phyloP scores from a whole-genome alignment of 2,113 vertebrate species.

The Callaeas wilsoni region DNA sequence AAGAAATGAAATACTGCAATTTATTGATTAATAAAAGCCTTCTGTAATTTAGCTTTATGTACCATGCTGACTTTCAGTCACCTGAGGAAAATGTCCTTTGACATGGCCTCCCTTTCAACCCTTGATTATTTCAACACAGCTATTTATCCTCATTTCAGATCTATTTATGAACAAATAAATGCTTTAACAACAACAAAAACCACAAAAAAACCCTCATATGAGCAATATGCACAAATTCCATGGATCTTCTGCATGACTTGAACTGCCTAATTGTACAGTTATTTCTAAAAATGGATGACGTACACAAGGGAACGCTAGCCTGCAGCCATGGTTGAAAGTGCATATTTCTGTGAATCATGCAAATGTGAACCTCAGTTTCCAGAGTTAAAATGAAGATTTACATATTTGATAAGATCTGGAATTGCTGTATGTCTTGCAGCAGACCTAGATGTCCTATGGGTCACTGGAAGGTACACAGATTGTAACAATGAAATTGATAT shows the following conservation, averaged over 20 bases:
- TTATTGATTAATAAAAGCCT: constrained; percentile 36
- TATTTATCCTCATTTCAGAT: constrained; percentile 21
- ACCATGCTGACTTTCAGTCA: neutral
- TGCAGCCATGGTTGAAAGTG: constrained; percentile 26
- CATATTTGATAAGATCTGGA: constrained; percentile 6
- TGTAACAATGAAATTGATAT: neutral
- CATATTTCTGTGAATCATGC: constrained; percentile 39
- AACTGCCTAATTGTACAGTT: constrained; percentile 38
- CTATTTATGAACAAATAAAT: constrained; percentile 17
- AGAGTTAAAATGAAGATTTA: neutral
- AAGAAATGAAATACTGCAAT: constrained; percentile 38
- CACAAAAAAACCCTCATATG: neutral
- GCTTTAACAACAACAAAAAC: neutral
- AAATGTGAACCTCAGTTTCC: neutral
- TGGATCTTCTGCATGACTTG: constrained; percentile 49
- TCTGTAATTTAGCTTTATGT: neutral
- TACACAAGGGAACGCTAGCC: constrained; percentile 46
- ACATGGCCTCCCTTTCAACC: neutral
- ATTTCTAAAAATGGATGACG: constrained; percentile 60
- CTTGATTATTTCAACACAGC: neutral
- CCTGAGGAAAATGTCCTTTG: constrained; percentile 34
- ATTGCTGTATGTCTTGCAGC: neutral
- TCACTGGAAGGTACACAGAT: neutral
- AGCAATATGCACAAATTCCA: constrained; percentile 31
- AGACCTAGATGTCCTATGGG: neutral